Percentiles rank a stretch among this genome's conserved stretches.
Conservation (phyloP, 2,888 invertebrate species). For the Horisme vitalbata region DNA sequence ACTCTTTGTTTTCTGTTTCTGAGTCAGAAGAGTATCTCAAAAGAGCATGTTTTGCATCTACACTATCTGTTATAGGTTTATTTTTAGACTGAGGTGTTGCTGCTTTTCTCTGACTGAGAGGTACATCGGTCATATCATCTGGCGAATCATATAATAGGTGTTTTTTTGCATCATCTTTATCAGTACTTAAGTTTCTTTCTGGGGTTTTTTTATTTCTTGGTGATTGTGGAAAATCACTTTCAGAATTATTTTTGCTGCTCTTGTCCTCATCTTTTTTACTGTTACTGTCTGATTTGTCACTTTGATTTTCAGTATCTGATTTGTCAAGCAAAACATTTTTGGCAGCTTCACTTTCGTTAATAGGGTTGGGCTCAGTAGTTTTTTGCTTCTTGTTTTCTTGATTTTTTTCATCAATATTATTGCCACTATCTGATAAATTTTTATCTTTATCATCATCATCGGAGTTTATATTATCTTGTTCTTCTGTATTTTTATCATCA, state of each 20-base stretch:
- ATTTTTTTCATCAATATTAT: not conserved
- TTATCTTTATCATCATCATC: constrained; percentile 1
- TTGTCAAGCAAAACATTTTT: constrained; percentile 8
- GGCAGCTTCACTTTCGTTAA: constrained; percentile 3
- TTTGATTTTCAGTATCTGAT: constrained; percentile 25
- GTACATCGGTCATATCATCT: constrained; percentile 21
- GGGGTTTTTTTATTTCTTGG: constrained; percentile 15
- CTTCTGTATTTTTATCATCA: not conserved
- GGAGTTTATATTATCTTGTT: no score
- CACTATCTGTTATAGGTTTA: constrained; percentile 58
- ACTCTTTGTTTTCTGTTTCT: constrained; percentile 62
- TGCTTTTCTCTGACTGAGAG: constrained; percentile 29
- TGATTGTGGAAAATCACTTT: constrained; percentile 1
- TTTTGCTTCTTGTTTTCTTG: no score
- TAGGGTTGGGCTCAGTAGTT: no score
- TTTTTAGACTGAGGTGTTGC: constrained; percentile 39
- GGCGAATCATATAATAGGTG: constrained; percentile 23
- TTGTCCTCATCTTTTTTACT: not conserved
- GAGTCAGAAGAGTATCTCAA: constrained; percentile 65
- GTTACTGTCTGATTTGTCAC: not conserved
- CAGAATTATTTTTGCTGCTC: not conserved
- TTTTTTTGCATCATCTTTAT: constrained; percentile 11
- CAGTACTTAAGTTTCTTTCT: constrained; percentile 5
- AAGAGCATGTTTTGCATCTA: constrained; percentile 64
- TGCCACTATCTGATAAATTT: constrained; percentile 1